Evolutionary conservation across 2,888 invertebrate species (phyloP), one percentile per base, ranked within the genome.

Genomic region (Thecophora atra): DNA sequence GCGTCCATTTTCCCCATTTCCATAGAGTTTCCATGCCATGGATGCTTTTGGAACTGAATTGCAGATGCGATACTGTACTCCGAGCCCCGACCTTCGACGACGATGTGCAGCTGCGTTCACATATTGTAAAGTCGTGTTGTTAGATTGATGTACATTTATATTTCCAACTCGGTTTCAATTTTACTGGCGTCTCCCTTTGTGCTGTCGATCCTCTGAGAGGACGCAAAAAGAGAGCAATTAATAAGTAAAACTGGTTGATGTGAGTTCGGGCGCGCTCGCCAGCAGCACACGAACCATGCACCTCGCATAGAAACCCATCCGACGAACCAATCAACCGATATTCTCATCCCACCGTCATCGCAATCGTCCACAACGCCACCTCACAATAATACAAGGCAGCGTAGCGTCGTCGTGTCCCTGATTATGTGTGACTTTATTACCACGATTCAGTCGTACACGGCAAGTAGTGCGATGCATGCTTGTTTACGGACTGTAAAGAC

Each of bases 391-490:
- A 56, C 58, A 58, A 4, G 26, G 15, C 26, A 28, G 28, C 58
- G 54, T 13, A 4, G 19, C 11, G 11, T 24, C 56, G 21, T 68
- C 68, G 68, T 68, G 44, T 68, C 44, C 37, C 58, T 21, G 58
- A 68, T 58, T 70, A 70, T 70, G 63, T 70, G 63, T 30, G 37
- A 52, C 62, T 17, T 30, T 52, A 63, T 70, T 70, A 70, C 52
- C 47, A 17, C 21, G 42, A 19, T 51, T 62, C 62, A 62, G 37
- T 42, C 21, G 44, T 64, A 64, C 64, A 42, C 19, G 24, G 7
- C 21, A 62, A 70, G 63, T 63, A 63, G 70, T 51, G 51, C 52
- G 42, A 70, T 63, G 51, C 63, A 52, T 63, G 51, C 52, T 63
- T 52, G 28, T 42, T 68, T 68, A 30, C 28, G n/a, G 70, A 51